Base-by-base conservation (phyloP, 2,113 vertebrate genomes). In the Chaenocephalus aceratus region DNA sequence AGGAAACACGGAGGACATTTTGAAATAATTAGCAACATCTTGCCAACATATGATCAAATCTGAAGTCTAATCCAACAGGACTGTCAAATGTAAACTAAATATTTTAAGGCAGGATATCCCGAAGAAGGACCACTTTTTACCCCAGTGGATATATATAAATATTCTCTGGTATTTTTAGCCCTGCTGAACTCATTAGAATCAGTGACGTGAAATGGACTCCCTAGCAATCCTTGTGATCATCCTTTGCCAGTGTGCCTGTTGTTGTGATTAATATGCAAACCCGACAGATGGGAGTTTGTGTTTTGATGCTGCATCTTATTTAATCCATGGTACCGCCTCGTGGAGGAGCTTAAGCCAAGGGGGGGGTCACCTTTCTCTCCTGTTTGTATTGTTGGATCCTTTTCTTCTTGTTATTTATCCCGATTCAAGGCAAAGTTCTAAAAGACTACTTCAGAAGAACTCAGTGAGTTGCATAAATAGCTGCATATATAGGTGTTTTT, bases 161-260 rank as follows among this genome's bases (percentile, higher is more conserved):
- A 69, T 64, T 68, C 65, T 51, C 30, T 30, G 30, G 45, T 82
- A 77, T 84, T 81, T 88, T 78, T 77, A 79, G 83, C 72, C 5
- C 2, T 26, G 72, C 73, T 78, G 74, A 82, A 83, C 75, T 90
- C 74, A 79, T 86, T 86, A 81, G 75, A 1, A 41, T 56, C n/a
- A 9, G 58, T 61, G 82, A 74, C n/a, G 45, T 48, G 34, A 85
- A 80, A 66, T 77, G 54, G 71, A 73, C 62, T 86, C 69, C 67
- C 60, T 6, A 58, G n/a, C 64, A 64, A 53, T 49, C 69, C 73
- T 75, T 72, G 60, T 80, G 65, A 84, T 87, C 71, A 56, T 63
- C 60, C 72, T 57, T 41, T 48, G 59, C 9, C 6, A 71, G 67
- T 44, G 45, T 64, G 77, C 67, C 44, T 46, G 48, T 77, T 67